These are phyloP conservation scores for Dexiosoma caninum DNA, from an alignment of 2,888 invertebrate genomes.

Conservation along the genomic window DNA sequence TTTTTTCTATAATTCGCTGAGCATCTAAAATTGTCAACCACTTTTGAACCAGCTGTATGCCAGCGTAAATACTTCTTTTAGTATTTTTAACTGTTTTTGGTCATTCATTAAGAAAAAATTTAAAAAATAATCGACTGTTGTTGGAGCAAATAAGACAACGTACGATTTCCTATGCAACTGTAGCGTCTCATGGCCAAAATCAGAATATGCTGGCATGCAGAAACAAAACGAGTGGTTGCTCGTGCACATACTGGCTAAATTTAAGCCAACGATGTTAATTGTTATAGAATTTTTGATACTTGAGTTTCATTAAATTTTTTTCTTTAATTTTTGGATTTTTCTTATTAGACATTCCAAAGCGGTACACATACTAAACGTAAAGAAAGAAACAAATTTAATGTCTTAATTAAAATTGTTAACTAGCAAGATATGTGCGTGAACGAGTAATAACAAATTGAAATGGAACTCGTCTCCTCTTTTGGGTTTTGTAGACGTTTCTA, in stretches of 20 bases:
- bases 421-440: not conserved
- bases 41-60: constrained; percentile 31
- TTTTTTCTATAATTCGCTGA: not conserved
- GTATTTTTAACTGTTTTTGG: constrained; percentile 41
- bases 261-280: constrained; percentile 41
- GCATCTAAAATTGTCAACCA: not conserved
- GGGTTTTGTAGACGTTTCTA: not conserved
- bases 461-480: constrained; percentile 22
- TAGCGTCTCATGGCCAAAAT: constrained; percentile 18
- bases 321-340: constrained; percentile 28
- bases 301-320: constrained; percentile 29
- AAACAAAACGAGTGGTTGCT: not conserved
- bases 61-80: not conserved
- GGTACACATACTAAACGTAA: not conserved
- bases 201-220: constrained; percentile 13
- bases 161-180: constrained; percentile 41
- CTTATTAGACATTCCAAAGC: constrained; percentile 34
- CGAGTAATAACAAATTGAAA: not conserved
- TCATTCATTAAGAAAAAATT: constrained; percentile 58
- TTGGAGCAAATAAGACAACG: not conserved
- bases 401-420: constrained; percentile 56
- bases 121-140: not conserved
- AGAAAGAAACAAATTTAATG: constrained; percentile 59
- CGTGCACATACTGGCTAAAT: not conserved
- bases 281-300: constrained; percentile 47